Evolutionary conservation across 2,888 invertebrate species (phyloP).

Genomic region (Drosophila conformis): DNA sequence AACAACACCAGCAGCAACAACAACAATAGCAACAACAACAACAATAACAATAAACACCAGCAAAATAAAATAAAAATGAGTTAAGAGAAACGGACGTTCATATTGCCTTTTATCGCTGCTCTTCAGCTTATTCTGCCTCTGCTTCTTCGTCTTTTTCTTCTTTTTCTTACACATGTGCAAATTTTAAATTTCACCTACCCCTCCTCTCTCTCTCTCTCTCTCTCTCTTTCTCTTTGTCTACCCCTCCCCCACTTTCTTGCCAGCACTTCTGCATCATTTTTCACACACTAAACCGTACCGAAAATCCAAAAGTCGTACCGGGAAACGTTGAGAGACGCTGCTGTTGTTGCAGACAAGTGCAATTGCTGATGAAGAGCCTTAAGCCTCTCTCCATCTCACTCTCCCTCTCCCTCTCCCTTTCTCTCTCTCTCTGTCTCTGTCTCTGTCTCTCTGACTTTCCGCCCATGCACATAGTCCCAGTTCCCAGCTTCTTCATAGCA

Average conservation of each 20-base stretch:
- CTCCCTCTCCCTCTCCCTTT: not conserved
- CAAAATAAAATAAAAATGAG: conserved; percentile 70
- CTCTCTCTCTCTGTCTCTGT: not conserved
- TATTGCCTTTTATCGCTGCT: conserved; percentile 50
- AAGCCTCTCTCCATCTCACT: not conserved
- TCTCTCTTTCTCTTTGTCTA: not conserved
- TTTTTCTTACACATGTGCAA: conserved; percentile 56
- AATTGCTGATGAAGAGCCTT: conserved; percentile 39
- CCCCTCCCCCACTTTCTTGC: conserved; percentile 7
- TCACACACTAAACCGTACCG: conserved; percentile 28
- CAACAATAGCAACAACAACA: conserved; percentile 30
- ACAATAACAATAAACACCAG: conserved; percentile 19
- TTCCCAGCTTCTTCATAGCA: conserved; percentile 20
- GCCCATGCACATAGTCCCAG: conserved; percentile 17
- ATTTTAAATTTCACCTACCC: conserved; percentile 44
- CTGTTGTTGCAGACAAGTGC: conserved; percentile 45
- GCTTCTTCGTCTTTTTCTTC: not conserved
- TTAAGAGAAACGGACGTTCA: conserved; percentile 74
- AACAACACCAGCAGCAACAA: conserved; percentile 27
- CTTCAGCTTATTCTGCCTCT: conserved; percentile 9
- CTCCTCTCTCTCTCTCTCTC: not conserved
- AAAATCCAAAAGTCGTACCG: conserved; percentile 13
- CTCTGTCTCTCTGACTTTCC: not conserved
- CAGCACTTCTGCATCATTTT: conserved; percentile 29
- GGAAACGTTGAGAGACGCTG: conserved; percentile 1